phyloP scores from a whole-genome alignment of 2,113 vertebrate species.

The Turdus rufiventris region DNA sequence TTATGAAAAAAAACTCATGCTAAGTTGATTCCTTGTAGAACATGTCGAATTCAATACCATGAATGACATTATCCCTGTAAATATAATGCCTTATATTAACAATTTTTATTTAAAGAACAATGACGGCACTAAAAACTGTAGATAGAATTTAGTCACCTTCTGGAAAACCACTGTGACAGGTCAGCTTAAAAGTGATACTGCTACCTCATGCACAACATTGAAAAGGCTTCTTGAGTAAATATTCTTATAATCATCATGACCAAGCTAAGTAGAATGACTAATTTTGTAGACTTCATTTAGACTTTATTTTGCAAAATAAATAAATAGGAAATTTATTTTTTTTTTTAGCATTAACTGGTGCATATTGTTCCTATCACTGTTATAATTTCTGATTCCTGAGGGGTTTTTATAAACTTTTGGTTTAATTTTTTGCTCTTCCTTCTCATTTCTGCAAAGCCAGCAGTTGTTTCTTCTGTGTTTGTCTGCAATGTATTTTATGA shows the following conservation, averaged over 20 bases:
- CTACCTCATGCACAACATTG: neutral
- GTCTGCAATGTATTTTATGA: neutral
- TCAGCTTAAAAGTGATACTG: neutral
- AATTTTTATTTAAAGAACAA: neutral
- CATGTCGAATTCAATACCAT: neutral
- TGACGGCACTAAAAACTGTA: neutral
- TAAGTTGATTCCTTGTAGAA: neutral
- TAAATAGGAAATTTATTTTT: neutral
- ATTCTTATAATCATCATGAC: neutral
- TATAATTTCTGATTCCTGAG: neutral
- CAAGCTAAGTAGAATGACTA: neutral
- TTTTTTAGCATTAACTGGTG: neutral
- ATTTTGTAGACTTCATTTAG: neutral
- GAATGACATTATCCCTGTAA: neutral
- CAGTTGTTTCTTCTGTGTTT: neutral
- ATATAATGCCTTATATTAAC: neutral
- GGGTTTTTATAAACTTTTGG: accelerated
- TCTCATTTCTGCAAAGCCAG: neutral
- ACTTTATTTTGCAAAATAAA: neutral
- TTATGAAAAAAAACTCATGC: neutral
- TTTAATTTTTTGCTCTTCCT: neutral
- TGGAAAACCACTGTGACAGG: neutral
- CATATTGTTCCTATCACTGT: accelerated
- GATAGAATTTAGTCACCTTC: neutral
- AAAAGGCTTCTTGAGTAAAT: neutral